These are phyloP conservation scores for Solen grandis DNA, from an alignment of 1,140 invertebrate species.

Conservation along the genomic window DNA sequence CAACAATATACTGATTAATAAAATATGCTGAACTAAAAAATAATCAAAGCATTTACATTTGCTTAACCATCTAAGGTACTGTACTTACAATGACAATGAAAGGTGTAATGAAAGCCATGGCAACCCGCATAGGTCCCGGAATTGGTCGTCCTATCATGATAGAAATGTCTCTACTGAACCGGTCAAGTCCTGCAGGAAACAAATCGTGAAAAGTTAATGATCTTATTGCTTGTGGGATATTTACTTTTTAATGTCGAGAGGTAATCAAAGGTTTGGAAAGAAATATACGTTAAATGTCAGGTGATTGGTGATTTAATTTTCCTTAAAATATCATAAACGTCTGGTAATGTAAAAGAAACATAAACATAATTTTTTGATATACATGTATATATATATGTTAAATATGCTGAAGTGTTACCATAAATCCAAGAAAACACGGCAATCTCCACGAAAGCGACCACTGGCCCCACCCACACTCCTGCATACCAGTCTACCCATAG, in stretches of 20 bases:
- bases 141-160: slow-evolving; percentile 31
- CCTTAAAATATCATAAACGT: background rate
- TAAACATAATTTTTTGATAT: background rate
- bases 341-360: too few species aligned
- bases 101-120: slow-evolving; percentile 33
- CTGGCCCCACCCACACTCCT: slow-evolving; percentile 27
- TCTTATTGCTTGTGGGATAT: too few species aligned
- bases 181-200: slow-evolving; percentile 21
- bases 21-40: too few species aligned
- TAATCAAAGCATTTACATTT: too few species aligned
- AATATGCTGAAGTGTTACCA: too few species aligned
- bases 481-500: slow-evolving; percentile 34
- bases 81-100: slow-evolving; percentile 21
- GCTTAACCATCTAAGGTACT: too few species aligned
- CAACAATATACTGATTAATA: too few species aligned
- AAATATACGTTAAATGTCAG: background rate
- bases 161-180: slow-evolving; percentile 27
- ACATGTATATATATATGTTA: too few species aligned
- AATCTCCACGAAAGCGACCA: slow-evolving; percentile 34
- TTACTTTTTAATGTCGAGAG: background rate
- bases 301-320: background rate
- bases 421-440: slow-evolving; percentile 6
- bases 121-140: background rate
- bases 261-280: background rate
- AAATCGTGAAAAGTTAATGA: too few species aligned